Evolutionary conservation across 1,140 invertebrate genomes (phyloP).

Genomic region (Drosophila pachea): DNA sequence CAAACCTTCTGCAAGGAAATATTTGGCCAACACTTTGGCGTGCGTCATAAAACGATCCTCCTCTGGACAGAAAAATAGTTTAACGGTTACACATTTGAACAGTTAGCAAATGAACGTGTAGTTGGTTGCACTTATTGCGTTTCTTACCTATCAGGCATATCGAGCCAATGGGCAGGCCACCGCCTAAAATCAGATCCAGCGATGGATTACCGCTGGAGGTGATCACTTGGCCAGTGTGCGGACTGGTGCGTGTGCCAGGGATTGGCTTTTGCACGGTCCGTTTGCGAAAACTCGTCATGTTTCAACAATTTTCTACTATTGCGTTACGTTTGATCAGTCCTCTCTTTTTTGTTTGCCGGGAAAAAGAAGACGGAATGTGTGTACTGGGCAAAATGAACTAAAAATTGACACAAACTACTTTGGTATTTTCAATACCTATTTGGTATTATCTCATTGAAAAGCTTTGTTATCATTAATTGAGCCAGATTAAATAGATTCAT

Average conservation of each 20-base stretch:
- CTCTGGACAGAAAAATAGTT: slow-evolving; percentile 80
- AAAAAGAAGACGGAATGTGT: slow-evolving; percentile 45
- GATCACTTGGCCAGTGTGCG: slow-evolving; percentile 85
- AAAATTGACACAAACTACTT: slow-evolving; percentile 7
- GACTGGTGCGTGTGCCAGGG: slow-evolving; percentile 83
- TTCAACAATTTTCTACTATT: slow-evolving; percentile 40
- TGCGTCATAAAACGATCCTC: slow-evolving; percentile 89
- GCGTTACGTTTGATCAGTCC: slow-evolving; percentile 49
- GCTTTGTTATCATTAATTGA: neutral
- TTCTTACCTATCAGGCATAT: slow-evolving; percentile 81
- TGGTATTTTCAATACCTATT: slow-evolving; percentile 3
- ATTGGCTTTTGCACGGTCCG: slow-evolving; percentile 78
- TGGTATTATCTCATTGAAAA: neutral
- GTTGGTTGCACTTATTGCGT: slow-evolving; percentile 4
- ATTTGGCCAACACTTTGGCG: slow-evolving; percentile 87
- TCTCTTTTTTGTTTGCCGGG: slow-evolving; percentile 46
- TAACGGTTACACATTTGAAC: slow-evolving; percentile 2
- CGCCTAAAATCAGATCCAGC: slow-evolving; percentile 85
- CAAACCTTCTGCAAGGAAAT: slow-evolving; percentile 90
- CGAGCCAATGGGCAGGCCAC: slow-evolving; percentile 82
- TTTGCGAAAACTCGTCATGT: slow-evolving; percentile 78
- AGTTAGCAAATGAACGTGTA: neutral
- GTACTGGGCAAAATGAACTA: slow-evolving; percentile 26
- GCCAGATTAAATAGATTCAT: neutral
- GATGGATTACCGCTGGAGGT: slow-evolving; percentile 86